Evolutionary conservation across 2,113 vertebrate species (phyloP).

Genomic region (Oenanthe oenanthe): DNA sequence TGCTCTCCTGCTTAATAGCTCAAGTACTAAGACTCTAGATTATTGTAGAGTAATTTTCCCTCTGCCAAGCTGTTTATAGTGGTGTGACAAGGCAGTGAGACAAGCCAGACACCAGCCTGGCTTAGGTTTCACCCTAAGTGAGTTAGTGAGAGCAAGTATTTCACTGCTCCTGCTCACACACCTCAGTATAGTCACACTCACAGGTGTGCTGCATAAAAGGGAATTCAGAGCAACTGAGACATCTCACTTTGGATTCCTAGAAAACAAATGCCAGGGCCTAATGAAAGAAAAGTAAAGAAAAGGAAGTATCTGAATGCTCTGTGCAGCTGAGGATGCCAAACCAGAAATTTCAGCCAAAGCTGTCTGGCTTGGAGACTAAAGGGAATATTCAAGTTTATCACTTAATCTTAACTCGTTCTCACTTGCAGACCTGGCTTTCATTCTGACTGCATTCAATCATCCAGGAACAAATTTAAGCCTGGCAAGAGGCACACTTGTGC

Average conservation of each 20-base stretch:
- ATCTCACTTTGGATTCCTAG: not conserved
- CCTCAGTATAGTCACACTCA: not conserved
- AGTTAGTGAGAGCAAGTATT: not conserved
- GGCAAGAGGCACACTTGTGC: rapidly evolving
- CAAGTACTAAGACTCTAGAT: not conserved
- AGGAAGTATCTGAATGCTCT: not conserved
- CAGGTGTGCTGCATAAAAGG: not conserved
- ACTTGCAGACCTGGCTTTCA: not conserved
- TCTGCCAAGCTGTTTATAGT: not conserved
- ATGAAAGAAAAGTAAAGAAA: not conserved
- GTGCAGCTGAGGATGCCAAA: not conserved
- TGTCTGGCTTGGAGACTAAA: not conserved
- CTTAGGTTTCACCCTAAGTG: not conserved
- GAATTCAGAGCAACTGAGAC: not conserved
- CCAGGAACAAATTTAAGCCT: not conserved
- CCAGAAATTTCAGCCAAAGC: not conserved
- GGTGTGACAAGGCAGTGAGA: not conserved
- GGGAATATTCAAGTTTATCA: not conserved
- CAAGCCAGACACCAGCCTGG: not conserved
- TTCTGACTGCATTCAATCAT: not conserved
- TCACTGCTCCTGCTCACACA: not conserved
- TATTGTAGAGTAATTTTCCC: not conserved
- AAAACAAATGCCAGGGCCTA: not conserved
- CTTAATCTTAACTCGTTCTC: not conserved
- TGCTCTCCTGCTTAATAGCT: not conserved